Base-by-base conservation (phyloP, 1,140 invertebrate genomes). In the Episyrphus balteatus region DNA sequence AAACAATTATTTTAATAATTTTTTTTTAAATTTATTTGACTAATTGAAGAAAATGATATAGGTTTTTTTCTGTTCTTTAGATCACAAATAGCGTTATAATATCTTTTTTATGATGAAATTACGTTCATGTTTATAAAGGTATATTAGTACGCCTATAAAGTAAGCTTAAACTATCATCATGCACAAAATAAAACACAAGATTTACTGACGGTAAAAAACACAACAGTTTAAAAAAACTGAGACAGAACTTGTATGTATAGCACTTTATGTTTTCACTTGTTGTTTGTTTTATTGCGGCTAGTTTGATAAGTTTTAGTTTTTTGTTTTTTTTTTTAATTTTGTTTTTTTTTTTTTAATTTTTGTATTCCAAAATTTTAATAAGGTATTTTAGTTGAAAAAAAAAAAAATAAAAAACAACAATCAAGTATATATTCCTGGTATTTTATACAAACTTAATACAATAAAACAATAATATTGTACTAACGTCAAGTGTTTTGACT, bases 331-430 rank as follows among this genome's bases (percentile, higher is more conserved):
- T 47, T 44, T 42, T 48, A 48, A 51, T 48, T 49, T 54, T 51
- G 43, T 54, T 54, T 37, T 51, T 56, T 46, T 44, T 45, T 55
- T 55, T 53, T 50, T 52, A 55, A 50, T 58, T 54, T 55, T 58
- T 58, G 50, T 58, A 52, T 52, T 52, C 58, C 61, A 60, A 60
- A 60, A 52, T 58, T 56, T 58, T 56, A 61, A 61, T 61, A 61
- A 61, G 60, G 53, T 61, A 56, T 58, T 61, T n/a, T 52, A 58
- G 48, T 53, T 61, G 48, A 61, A 58, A 37, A 37, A 14, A 5
- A 37, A 41, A 41, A 41, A 61, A 58, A 37, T 5, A 14, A 5
- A 37, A 41, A 41, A 41, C 39, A 41, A 17, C 19, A 12, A 12
- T 41, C 15, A 18, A 41, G 21, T 26, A 26, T n/a, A n/a, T 26